Percentiles rank a stretch among this genome's conserved stretches.
These are phyloP conservation scores for Poecilia gillii DNA, from an alignment of 2,797 vertebrate species.

Conservation along the genomic window DNA sequence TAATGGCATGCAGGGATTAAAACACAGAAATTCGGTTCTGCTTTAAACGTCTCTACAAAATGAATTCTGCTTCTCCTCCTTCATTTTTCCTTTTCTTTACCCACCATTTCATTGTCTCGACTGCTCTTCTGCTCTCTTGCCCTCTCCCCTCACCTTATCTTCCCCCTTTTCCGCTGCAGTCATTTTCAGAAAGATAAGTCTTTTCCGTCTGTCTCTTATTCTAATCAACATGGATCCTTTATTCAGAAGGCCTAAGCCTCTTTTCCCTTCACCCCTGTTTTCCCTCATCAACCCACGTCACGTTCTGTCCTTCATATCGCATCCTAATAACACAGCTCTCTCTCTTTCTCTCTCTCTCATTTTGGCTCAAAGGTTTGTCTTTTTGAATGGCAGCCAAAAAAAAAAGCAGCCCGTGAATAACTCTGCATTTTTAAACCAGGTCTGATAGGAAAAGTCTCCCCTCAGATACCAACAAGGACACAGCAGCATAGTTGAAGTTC, in stretches of 20 bases:
- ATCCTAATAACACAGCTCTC: slow-evolving; percentile 9
- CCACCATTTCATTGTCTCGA: neutral
- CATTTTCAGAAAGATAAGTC: neutral
- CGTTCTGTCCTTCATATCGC: slow-evolving; percentile 13
- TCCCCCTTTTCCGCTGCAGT: neutral
- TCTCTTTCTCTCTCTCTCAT: neutral
- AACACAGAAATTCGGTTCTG: slow-evolving; percentile 20
- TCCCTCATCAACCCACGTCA: slow-evolving; percentile 8
- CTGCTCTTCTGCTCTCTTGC: slow-evolving; percentile 2
- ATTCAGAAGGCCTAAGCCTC: slow-evolving; percentile 13
- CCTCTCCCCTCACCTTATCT: neutral
- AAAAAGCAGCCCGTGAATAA: slow-evolving; percentile 29
- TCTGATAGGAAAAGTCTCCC: neutral
- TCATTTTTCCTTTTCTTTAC: slow-evolving; percentile 1
- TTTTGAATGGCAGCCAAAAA: slow-evolving; percentile 38
- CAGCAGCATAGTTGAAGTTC: neutral
- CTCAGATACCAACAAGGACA: neutral
- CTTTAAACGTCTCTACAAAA: slow-evolving; percentile 27
- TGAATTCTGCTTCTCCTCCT: slow-evolving; percentile 17
- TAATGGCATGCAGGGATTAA: slow-evolving; percentile 30
- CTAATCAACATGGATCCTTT: slow-evolving; percentile 13
- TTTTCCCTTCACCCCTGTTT: slow-evolving; percentile 19
- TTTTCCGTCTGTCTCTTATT: slow-evolving; percentile 11
- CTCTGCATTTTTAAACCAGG: slow-evolving; percentile 19
- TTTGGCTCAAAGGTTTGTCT: slow-evolving; percentile 12